Base-by-base conservation (phyloP, 1,140 invertebrate genomes). In the Drosophila auraria region DNA sequence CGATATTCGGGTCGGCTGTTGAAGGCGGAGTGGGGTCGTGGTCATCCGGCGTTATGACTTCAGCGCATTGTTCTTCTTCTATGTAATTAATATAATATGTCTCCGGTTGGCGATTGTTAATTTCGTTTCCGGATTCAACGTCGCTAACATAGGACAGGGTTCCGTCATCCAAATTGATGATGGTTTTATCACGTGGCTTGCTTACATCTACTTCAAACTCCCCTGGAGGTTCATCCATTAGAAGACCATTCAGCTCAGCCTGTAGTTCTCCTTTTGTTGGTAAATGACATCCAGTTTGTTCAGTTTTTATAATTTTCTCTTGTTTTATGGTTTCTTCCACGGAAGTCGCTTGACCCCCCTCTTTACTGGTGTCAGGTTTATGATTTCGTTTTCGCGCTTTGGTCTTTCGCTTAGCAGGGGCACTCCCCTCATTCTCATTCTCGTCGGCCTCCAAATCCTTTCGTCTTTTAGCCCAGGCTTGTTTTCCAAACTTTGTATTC, bases 1-100 rank as follows among this genome's bases (percentile, higher is more conserved):
- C 81, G 42, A 92, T 89, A 36, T 87, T 83, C 38, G 79, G 69
- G 51, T 92, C 91, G 23, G 69, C 76, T 3, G 86, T 59, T 36
- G 65, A 6, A 20, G 71, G 62, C 14, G 3, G 47, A 53, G 15
- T 56, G 49, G 33, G 49, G 25, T 33, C 54, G 15, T 63, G 51
- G 30, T 33, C 38, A 27, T 70, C 62, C 5, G 66, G 53, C 11
- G 58, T 47, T 50, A 69, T 61, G 8, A 45, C 33, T 42, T 42
- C 50, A 20, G 36, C 61, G 7, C 17, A 60, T 11, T 30, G 33
- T 9, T 64, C 12, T 5, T 78, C 58, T n/a, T 23, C 40, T 8
- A 84, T 54, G 5, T 70, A 84, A 27, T 83, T 74, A n/a, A 83
- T 62, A 3, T 65, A 68, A 58, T 61, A 86, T 51, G 78, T 54